phyloP scores from a whole-genome alignment of 2,113 vertebrate species.

The Protomyctophum bolini region DNA sequence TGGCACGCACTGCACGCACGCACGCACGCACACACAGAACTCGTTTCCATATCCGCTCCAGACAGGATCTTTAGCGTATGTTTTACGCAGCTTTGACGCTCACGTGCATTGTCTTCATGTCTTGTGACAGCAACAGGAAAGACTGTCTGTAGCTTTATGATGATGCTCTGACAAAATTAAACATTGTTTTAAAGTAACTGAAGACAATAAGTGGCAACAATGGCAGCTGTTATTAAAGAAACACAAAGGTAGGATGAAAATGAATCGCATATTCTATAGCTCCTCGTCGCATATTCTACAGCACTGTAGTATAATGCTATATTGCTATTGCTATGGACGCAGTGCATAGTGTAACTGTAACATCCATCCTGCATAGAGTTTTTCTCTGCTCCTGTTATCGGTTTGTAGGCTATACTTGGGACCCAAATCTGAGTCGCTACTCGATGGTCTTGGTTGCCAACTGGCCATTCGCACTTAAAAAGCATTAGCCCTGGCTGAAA shows the following conservation, averaged over 20 bases:
- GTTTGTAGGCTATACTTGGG: background rate
- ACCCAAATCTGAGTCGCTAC: background rate
- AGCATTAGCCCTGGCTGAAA: too few relatives aligned
- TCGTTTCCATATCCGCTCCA: too few relatives aligned
- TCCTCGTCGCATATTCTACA: too few relatives aligned
- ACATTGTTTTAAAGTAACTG: background rate
- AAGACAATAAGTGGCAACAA: constrained; percentile 32
- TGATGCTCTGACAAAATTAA: constrained; percentile 10
- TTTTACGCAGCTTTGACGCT: constrained; percentile 40
- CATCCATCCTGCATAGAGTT: too few relatives aligned
- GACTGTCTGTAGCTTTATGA: constrained; percentile 34
- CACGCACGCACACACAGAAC: too few relatives aligned
- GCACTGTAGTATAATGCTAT: too few relatives aligned
- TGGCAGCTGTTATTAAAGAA: constrained; percentile 79
- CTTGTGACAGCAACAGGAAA: constrained; percentile 65
- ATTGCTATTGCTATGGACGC: too few relatives aligned
- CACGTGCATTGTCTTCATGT: constrained; percentile 37
- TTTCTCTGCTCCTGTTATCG: too few relatives aligned
- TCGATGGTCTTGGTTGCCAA: background rate
- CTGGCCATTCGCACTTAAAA: too few relatives aligned
- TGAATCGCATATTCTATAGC: too few relatives aligned
- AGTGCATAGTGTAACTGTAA: too few relatives aligned
- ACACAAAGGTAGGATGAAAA: constrained; percentile 73
- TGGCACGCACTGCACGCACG: too few relatives aligned
- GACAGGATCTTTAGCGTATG: constrained; percentile 5